phyloP scores from a whole-genome alignment of 2,888 invertebrate species.

The Onthophagus sagittarius region DNA sequence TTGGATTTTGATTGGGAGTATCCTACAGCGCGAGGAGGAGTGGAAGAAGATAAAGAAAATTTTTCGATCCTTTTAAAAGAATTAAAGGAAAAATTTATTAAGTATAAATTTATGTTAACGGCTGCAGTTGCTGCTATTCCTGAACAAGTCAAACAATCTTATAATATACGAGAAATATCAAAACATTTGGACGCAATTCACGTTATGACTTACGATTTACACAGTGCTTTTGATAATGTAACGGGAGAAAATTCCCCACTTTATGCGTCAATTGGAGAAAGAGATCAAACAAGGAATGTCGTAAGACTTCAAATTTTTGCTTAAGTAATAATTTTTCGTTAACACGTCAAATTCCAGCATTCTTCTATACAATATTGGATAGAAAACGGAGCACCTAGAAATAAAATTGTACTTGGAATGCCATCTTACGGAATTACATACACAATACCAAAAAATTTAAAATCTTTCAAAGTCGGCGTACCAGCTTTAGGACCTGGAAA shows the following conservation, averaged over 20 bases:
- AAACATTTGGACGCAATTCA: neutral
- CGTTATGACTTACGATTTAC: neutral
- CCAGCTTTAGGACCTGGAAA: constrained; percentile 71
- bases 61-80: constrained; percentile 51
- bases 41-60: constrained; percentile 36
- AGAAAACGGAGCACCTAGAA: constrained; percentile 68
- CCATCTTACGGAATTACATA: constrained; percentile 87
- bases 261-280: neutral
- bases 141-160: neutral
- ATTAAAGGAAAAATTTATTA: constrained; percentile 15
- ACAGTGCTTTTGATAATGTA: neutral
- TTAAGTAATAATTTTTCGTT: neutral
- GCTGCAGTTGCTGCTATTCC: neutral
- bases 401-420: constrained; percentile 74
- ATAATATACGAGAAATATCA: neutral
- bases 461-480: constrained; percentile 55
- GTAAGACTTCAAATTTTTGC: neutral
- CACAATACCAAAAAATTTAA: constrained; percentile 52
- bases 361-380: constrained; percentile 75
- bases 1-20: constrained; percentile 74
- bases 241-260: neutral
- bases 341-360: constrained; percentile 46
- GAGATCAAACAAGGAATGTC: neutral
- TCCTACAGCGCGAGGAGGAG: constrained; percentile 56
- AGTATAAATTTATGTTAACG: neutral